phyloP scores from a whole-genome alignment of 92 coral and sea anemone species.

The Zoanthus solanderi region DNA sequence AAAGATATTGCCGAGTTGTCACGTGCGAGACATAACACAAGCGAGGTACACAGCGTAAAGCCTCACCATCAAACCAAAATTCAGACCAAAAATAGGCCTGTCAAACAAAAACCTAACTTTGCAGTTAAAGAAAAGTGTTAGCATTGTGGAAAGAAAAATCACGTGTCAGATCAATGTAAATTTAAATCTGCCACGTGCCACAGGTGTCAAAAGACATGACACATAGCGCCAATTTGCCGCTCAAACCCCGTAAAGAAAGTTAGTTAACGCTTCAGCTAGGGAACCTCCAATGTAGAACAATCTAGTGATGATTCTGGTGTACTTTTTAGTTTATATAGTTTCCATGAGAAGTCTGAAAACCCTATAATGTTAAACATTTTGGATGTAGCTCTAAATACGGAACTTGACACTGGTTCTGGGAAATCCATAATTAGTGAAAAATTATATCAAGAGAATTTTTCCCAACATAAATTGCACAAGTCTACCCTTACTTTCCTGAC shows the following conservation, averaged over 20 bases:
- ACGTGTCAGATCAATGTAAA: constrained; percentile 15
- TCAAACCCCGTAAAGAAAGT: constrained; percentile 16
- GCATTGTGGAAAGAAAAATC: constrained; percentile 26
- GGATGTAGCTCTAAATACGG: neutral
- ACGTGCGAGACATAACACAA: neutral
- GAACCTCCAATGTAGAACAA: constrained; percentile 1
- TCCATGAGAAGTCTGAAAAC: constrained; percentile 7
- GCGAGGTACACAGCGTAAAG: constrained; percentile 41
- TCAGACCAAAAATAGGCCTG: constrained; percentile 20
- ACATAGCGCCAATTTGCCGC: neutral
- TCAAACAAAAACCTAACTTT: neutral
- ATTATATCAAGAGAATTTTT: constrained; percentile 23
- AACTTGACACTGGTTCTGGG: constrained; percentile 28
- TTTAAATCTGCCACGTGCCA: neutral
- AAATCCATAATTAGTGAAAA: constrained; percentile 37
- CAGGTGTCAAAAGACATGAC: neutral
- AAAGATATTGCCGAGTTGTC: constrained; percentile 32
- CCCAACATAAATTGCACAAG: neutral
- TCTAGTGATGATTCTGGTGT: neutral
- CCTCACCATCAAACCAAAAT: neutral
- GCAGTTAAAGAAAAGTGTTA: neutral
- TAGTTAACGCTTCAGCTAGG: neutral
- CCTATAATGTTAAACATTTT: constrained; percentile 15
- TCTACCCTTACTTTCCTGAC: constrained; percentile 35
- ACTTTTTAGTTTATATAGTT: neutral